A percentile compares a stretch with the other conserved stretches of the same genome.
Conservation (phyloP, 2,797 vertebrate species). For the Siniperca obscura region DNA sequence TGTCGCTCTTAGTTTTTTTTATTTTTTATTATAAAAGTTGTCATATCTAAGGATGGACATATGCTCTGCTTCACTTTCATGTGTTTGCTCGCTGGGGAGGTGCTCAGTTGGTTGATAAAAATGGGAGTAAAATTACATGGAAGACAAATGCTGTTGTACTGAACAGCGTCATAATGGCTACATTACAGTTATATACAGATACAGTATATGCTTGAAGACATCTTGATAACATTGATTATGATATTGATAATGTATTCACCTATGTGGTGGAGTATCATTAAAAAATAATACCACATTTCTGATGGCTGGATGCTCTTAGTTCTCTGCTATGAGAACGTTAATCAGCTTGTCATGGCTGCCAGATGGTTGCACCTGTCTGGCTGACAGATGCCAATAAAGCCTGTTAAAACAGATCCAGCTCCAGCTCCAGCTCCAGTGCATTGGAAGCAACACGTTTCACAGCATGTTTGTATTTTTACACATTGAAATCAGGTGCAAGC, state of each 20-base stretch:
- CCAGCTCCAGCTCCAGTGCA: background rate
- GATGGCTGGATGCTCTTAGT: background rate
- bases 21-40: slow-evolving; percentile 4
- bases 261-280: background rate
- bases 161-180: too few species aligned
- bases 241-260: background rate
- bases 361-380: slow-evolving; percentile 15
- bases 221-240: background rate
- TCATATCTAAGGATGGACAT: background rate
- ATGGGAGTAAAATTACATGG: too few species aligned
- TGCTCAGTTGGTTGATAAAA: background rate
- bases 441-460: background rate
- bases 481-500: background rate
- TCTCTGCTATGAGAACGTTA: slow-evolving; percentile 7
- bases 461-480: background rate
- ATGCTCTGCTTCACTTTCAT: slow-evolving; percentile 5
- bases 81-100: background rate
- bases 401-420: slow-evolving; percentile 8
- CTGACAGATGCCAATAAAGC: slow-evolving; percentile 31
- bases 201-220: background rate
- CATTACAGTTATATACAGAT: background rate
- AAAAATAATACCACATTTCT: background rate
- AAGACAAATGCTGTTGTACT: background rate
- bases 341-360: slow-evolving; percentile 19
- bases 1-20: background rate